Evolutionary conservation across 2,888 invertebrate genomes (phyloP), one percentile per base, ranked within the genome.

Genomic region (Lasioglossum leucozonium): DNA sequence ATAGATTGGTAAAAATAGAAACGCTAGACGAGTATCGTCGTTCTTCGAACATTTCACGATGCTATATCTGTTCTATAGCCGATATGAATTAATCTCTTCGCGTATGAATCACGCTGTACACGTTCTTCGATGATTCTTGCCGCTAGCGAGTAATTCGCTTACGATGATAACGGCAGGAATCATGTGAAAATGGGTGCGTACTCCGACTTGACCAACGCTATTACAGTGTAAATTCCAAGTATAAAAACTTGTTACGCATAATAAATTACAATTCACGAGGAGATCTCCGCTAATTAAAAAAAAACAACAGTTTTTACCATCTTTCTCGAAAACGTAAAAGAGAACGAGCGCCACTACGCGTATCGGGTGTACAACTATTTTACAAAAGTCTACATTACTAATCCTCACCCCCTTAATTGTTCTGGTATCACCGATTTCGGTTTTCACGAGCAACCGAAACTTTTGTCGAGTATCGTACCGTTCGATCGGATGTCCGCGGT

Each of bases 321-420:
- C 55, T 69, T 58, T 76, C 74, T 40, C 55, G 72, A 78, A 76
- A 74, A 79, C 58, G 69, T 72, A n/a, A 78, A 62, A 88, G 55
- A 74, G 81, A 80, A 75, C 62, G 73, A 76, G 58, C 72, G 79
- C 75, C 74, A 79, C 37, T 65, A 76, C 47, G 78, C 72, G 40
- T 73, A 67, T 77, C 81, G 74, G 51, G 83, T 74, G 80, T 71
- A 77, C 81, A 84, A 82, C 81, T 89, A 89, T 89, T 84, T 85
- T 89, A 89, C 89, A 89, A 89, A 89, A 87, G 84, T 81, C 81
- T 89, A 89, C 81, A 84, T 82, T 77, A 77, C 72, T 77, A 73
- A 82, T 79, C 79, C 79, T 87, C 85, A 84, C 84, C 89, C 81
- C 65, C 30, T 69, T 79, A 72, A 82, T 80, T 30, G 51, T 85